Base-by-base conservation (phyloP, 2,113 vertebrate species). In the Agapornis roseicollis region DNA sequence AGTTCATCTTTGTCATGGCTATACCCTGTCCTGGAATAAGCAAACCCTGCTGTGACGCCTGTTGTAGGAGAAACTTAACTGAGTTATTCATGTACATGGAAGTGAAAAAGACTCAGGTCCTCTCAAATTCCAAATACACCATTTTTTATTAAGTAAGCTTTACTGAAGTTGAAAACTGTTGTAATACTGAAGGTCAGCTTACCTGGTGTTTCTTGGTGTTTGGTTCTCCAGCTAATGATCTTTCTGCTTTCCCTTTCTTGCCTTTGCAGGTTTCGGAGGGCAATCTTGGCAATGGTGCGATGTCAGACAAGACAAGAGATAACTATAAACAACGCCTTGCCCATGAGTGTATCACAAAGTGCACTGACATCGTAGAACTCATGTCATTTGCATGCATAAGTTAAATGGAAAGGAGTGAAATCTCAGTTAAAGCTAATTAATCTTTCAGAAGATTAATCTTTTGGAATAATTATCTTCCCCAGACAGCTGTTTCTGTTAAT, bases 221-320 rank as follows among this genome's bases (percentile, higher is more conserved):
- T 88, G 28, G 2, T 31, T 92, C 47, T 88, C n/a, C 35, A 68
- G 44, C 22, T 88, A 33, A 61, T 1, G 1, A 39, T 69, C 22
- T 85, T 78, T 82, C 82, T 86, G 29, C 19, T 86, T 90, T 53
- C 35, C 28, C 49, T 58, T 53, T 77, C 42, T 83, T 60, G n/a
- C 70, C 47, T 71, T 87, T 77, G 20, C 88, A 99, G 99, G 96
- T 99, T 99, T 97, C 98, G 99, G 94, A 98, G 98, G 96, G 99
- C 99, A 7, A 99, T 99, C 85, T 93, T 98, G 42, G 98, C 99
- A 37, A 99, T 99, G 98, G 93, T 99, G 73, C 98, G 97, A 25
- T 99, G 99, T 97, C 99, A 99, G 95, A 98, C 98, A 79, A 97
- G 98, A 56, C 98, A 98, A 90, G 97, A 98, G 86, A 96, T 99